Base-by-base conservation (phyloP, 2,113 vertebrate genomes). In the Gobius niger region DNA sequence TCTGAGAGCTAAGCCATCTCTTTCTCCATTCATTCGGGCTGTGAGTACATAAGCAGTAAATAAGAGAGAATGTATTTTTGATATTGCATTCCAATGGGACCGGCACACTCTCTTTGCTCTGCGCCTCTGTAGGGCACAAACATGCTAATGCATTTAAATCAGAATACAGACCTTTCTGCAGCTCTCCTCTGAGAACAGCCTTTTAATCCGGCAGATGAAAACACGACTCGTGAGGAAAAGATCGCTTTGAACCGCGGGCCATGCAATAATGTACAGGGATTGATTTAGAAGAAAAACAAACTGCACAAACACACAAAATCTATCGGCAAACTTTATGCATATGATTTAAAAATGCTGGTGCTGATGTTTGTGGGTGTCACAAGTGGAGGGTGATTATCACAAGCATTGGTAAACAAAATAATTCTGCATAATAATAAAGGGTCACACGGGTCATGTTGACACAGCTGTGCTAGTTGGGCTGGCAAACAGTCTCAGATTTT, bases 81-180 rank as follows among this genome's bases (percentile, higher is more conserved):
- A 82, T 72, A 73, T 60, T 5, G 11, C 64, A 78, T 77, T 53
- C 74, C 69, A 76, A 64, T 60, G 49, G 68, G 67, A 74, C 44
- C 46, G 14, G 7, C 61, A 46, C 57, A 56, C 49, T 67, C 9
- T 46, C 54, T 70, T 71, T 78, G 66, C 69, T 50, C 41, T 73
- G 52, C 24, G 60, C 76, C 68, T 65, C 42, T 69, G 18, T 24
- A 72, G 63, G 64, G 34, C 41, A 80, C 62, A 72, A 47, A 76
- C 46, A 81, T 80, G 73, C 59, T 76, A 85, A 87, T 86, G 66
- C 54, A 74, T 83, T 82, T 77, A 76, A 81, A 78, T 74, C 44
- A 78, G 49, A 67, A 73, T 65, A 76, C 44, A 82, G 80, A 76
- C 68, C 66, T 76, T 77, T 67, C 50, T 62, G 5, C 7, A 60